These are phyloP conservation scores for Rhaphigaster nebulosa DNA, from an alignment of 2,888 invertebrate genomes.

Conservation along the genomic window DNA sequence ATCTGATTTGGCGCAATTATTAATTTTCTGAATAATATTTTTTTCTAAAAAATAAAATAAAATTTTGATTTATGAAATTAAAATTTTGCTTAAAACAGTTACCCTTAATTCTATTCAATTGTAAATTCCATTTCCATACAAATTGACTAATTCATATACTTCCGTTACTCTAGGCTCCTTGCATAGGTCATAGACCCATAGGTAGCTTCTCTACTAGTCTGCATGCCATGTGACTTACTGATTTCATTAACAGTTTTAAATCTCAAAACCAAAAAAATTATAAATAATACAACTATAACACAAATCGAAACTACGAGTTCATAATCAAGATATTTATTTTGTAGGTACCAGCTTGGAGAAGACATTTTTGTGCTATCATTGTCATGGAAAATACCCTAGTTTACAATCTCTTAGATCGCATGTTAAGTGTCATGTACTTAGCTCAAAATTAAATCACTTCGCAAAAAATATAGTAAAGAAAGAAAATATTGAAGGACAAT, in stretches of 20 bases:
- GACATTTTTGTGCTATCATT: background rate
- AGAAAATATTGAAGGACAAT: background rate
- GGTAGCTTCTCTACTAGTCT: background rate
- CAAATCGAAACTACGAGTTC: background rate
- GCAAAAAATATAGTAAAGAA: background rate
- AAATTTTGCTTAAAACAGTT: background rate
- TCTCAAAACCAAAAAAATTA: background rate
- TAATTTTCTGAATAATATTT: too few species aligned
- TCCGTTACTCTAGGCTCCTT: background rate
- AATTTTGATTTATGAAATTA: too few species aligned
- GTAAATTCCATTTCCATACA: too few species aligned
- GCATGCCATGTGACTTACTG: background rate
- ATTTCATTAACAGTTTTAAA: background rate
- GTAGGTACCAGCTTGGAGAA: background rate
- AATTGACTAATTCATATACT: background rate
- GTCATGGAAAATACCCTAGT: background rate
- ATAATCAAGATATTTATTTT: constrained; percentile 18
- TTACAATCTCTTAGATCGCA: background rate
- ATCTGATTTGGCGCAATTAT: too few species aligned
- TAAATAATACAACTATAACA: background rate
- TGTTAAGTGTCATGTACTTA: background rate
- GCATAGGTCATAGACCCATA: background rate
- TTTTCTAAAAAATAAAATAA: too few species aligned
- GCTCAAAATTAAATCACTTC: background rate
- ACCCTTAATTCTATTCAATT: background rate